These are phyloP conservation scores for Maniola jurtina DNA, from an alignment of 1,140 invertebrate genomes.

Conservation along the genomic window DNA sequence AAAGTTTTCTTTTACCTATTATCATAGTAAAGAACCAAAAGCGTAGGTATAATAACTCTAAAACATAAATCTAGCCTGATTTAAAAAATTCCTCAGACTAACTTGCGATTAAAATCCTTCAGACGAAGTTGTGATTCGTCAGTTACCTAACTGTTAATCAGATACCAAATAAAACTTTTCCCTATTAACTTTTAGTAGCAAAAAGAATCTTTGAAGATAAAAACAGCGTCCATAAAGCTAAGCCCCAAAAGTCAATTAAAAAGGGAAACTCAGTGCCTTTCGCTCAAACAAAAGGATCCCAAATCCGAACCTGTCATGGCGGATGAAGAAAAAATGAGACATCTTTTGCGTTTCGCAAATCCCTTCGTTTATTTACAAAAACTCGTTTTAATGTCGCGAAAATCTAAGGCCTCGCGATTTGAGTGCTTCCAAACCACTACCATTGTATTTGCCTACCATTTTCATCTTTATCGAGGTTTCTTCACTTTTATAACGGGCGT, in stretches of 20 bases:
- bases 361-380: slow-evolving; percentile 38
- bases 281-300: slow-evolving; percentile 13
- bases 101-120: too few relatives aligned
- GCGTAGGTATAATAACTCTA: too few relatives aligned
- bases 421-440: slow-evolving; percentile 21
- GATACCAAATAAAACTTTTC: slow-evolving; percentile 3
- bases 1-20: too few relatives aligned
- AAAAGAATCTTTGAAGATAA: slow-evolving; percentile 1
- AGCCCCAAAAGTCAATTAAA: slow-evolving; percentile 13
- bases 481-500: too few relatives aligned
- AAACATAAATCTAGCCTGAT: too few relatives aligned
- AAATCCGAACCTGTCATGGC: slow-evolving; percentile 22
- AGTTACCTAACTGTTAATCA: too few relatives aligned
- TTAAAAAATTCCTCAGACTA: too few relatives aligned
- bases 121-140: too few relatives aligned
- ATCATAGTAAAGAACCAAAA: too few relatives aligned
- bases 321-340: slow-evolving; percentile 10
- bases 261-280: slow-evolving; percentile 4
- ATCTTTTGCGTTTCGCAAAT: slow-evolving; percentile 20
- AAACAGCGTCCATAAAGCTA: background rate
- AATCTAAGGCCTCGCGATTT: slow-evolving; percentile 20
- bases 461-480: too few relatives aligned
- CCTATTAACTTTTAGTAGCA: background rate
- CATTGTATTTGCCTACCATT: background rate
- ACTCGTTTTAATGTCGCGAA: slow-evolving; percentile 29